Conservation (phyloP, 2,888 invertebrate species). For the Lamellibrachia columna region DNA sequence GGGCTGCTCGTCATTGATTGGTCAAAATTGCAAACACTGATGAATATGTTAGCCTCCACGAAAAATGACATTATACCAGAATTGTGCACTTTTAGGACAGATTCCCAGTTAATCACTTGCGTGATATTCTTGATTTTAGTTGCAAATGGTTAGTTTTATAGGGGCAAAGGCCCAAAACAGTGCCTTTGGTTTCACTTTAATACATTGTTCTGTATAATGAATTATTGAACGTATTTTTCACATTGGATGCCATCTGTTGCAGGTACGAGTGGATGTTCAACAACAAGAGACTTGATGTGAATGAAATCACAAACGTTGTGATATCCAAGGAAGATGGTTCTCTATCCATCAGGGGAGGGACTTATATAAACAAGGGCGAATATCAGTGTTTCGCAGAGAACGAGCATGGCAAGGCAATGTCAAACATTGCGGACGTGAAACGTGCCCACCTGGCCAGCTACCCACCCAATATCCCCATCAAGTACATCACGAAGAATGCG, state of each 20-base stretch:
- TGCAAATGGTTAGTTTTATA: no score
- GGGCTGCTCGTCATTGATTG: no score
- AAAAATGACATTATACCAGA: no score
- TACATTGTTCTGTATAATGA: no score
- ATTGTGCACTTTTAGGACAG: no score
- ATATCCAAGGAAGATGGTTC: neutral
- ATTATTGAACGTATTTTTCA: neutral
- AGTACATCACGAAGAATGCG: rapidly evolving
- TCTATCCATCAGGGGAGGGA: neutral
- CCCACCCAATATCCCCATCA: neutral
- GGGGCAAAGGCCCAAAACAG: no score
- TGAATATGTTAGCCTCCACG: no score
- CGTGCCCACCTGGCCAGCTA: neutral
- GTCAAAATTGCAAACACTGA: no score
- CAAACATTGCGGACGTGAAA: neutral
- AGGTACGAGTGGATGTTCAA: neutral
- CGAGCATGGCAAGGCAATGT: neutral
- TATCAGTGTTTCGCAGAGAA: neutral
- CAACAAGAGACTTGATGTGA: neutral
- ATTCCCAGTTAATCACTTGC: no score
- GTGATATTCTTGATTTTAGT: no score
- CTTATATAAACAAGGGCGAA: neutral
- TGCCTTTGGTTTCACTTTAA: no score
- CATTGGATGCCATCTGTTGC: neutral
- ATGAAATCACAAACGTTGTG: neutral